Conservation (phyloP, 2,797 vertebrate species). For the Notoglanidium macrostoma region DNA sequence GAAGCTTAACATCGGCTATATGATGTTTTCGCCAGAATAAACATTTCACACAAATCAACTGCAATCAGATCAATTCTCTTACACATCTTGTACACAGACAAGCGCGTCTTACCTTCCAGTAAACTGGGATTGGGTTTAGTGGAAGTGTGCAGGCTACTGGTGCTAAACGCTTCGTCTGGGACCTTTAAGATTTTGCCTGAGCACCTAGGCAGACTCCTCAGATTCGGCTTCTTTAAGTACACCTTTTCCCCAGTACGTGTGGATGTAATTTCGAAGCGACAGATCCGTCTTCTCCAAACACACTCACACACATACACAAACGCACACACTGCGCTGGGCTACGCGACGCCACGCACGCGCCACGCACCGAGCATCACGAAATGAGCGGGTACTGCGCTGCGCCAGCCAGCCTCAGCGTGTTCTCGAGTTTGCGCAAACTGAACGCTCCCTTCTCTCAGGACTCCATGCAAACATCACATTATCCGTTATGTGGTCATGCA, state of each 20-base stretch:
- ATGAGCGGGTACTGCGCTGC: conserved; percentile 56
- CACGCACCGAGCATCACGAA: conserved; percentile 75
- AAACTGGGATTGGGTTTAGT: conserved; percentile 61
- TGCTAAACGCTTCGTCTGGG: conserved; percentile 65
- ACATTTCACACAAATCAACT: neutral
- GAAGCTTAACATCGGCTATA: neutral
- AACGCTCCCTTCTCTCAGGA: conserved; percentile 56
- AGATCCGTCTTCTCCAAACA: conserved; percentile 72
- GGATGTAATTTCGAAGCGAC: conserved; percentile 69
- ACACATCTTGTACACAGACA: conserved; percentile 7
- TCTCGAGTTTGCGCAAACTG: conserved; percentile 63
- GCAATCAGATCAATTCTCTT: conserved; percentile 17
- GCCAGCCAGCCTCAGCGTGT: conserved; percentile 35
- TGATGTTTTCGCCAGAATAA: neutral
- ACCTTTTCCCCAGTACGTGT: conserved; percentile 59
- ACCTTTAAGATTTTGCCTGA: conserved; percentile 58
- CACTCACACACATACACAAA: conserved; percentile 12
- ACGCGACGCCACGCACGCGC: conserved; percentile 71
- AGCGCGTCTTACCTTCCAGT: conserved; percentile 71
- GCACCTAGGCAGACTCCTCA: conserved; percentile 65
- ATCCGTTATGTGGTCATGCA: conserved; percentile 33
- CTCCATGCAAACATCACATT: conserved; percentile 48
- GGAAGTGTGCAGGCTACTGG: conserved; percentile 63
- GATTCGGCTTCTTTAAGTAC: conserved; percentile 54
- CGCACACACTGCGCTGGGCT: conserved; percentile 52